Conservation (phyloP, 2,113 vertebrate genomes). For the Picathartes gymnocephalus region DNA sequence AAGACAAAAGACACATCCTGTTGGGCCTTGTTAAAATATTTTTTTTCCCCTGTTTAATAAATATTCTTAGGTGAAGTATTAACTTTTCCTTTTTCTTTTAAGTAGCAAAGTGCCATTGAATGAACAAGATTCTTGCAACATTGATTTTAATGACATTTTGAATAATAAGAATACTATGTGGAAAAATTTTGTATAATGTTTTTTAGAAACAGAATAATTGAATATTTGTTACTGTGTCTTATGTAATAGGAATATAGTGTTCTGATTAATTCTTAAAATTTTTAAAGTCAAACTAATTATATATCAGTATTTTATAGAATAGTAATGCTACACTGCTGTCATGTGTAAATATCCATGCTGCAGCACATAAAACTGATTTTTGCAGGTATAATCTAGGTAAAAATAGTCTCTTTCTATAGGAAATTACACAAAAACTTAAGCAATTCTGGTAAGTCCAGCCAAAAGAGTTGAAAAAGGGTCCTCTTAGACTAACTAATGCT, state of each 20-base stretch:
- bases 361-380: background rate
- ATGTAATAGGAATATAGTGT: background rate
- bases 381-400: background rate
- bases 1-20: background rate
- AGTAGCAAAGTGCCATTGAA: background rate
- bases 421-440: background rate
- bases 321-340: background rate
- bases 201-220: background rate
- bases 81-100: background rate
- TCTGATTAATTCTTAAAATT: background rate
- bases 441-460: background rate
- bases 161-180: background rate
- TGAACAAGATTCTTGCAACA: background rate
- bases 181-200: background rate
- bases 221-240: background rate
- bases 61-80: background rate
- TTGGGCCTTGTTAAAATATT: background rate
- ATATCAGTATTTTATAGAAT: background rate
- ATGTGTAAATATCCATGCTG: background rate
- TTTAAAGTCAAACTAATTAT: background rate
- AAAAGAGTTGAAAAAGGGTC: background rate
- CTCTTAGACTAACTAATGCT: background rate
- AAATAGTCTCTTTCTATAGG: background rate
- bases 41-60: background rate
- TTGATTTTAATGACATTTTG: background rate